Evolutionary conservation across 2,113 vertebrate genomes (phyloP), one percentile per base, ranked within the genome.

Genomic region (Oostethus manadensis): DNA sequence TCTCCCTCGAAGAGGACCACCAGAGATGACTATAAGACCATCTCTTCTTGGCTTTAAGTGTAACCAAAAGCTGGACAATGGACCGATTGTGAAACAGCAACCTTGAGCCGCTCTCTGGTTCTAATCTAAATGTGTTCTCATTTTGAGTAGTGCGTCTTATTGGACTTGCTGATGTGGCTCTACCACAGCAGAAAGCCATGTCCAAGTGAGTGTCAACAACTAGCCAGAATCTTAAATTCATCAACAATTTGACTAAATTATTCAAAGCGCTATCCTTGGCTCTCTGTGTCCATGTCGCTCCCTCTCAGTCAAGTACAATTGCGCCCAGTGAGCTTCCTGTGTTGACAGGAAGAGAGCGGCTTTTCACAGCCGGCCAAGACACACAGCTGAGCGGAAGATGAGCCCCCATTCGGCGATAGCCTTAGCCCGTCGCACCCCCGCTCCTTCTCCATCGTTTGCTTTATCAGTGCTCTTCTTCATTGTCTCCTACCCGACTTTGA

Each of bases 341-440:
- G 58, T 76, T 68, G 73, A 76, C 80, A 86, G 86, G 86, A 89
- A 87, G 73, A 84, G 77, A 82, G 82, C 44, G 51, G 81, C 84
- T 86, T 89, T 88, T 89, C 88, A 89, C 81, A 77, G 77, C 56
- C 71, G 71, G 88, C 87, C 88, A 88, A 88, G 73, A 76, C 78
- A 64, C 80, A 68, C 87, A 89, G 88, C 88, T 89, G 88, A 87
- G 74, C 84, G 86, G 88, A 89, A 88, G 84, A 79, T 23, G 56
- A 85, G 64, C 58, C 76, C 78, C 82, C 72, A 72, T 62, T 83
- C 71, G 70, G 69, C 70, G 71, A 54, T 47, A 55, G 62, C 71
- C 77, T 66, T 64, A 21, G 38, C 56, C 64, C 43, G 48, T 54
- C 53, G 29, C 64, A 40, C 10, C 56, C 56, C 54, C 51, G 2